These are phyloP conservation scores for Chaetorhynchus papuensis DNA, from an alignment of 2,113 vertebrate genomes.

Conservation along the genomic window DNA sequence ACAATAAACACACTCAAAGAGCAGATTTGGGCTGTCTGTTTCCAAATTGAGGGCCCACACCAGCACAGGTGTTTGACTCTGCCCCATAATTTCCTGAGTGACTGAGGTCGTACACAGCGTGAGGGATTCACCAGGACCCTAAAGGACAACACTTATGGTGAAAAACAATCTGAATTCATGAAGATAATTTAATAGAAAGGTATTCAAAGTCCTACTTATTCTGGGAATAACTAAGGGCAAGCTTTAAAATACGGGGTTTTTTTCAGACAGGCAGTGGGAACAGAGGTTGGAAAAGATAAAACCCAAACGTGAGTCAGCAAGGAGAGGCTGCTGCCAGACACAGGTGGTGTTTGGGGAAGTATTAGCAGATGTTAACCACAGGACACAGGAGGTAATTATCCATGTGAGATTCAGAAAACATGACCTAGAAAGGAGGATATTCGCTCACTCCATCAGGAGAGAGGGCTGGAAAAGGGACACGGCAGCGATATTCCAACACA, in stretches of 20 bases:
- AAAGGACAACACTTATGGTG: neutral
- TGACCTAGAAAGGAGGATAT: constrained; percentile 6
- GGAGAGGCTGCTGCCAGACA: neutral
- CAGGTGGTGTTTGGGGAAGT: neutral
- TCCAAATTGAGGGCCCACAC: neutral
- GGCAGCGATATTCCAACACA: neutral
- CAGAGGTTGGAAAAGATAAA: neutral
- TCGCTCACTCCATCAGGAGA: neutral
- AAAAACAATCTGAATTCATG: neutral
- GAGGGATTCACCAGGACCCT: neutral
- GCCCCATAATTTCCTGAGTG: neutral
- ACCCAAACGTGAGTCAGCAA: constrained; percentile 1
- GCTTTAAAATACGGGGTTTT: neutral
- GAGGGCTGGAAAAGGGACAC: neutral
- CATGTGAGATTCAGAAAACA: neutral
- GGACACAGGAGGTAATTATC: constrained; percentile 34
- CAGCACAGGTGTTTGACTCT: neutral
- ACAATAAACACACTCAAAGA: neutral
- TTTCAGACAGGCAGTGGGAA: neutral
- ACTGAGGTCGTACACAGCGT: accelerated
- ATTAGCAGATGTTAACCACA: constrained; percentile 38
- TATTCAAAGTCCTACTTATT: neutral
- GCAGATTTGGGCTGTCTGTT: neutral
- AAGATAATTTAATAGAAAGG: neutral
- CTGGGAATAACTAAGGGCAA: neutral